phyloP scores from a whole-genome alignment of 1,140 invertebrate species.

The Diprion similis region DNA sequence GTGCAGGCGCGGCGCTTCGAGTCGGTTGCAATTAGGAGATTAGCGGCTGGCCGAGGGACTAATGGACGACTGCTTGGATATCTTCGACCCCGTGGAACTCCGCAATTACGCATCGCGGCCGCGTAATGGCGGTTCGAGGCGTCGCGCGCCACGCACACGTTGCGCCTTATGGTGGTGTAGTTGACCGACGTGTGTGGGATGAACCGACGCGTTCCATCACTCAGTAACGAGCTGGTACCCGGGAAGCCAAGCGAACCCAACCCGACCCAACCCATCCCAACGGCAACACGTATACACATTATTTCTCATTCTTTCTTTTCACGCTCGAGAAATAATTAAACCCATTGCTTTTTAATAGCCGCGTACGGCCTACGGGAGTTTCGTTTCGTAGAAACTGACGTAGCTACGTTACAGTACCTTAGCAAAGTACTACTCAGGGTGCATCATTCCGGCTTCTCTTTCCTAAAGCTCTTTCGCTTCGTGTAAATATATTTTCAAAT shows the following conservation, averaged over 20 bases:
- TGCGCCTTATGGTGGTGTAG: background rate
- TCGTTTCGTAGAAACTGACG: background rate
- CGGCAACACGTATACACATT: background rate
- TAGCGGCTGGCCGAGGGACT: too few relatives aligned
- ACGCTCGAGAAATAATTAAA: slow-evolving; percentile 4
- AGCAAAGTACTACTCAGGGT: background rate
- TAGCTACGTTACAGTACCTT: too few relatives aligned
- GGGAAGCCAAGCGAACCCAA: too few relatives aligned
- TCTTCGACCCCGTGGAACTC: too few relatives aligned
- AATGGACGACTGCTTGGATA: too few relatives aligned
- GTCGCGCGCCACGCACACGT: background rate
- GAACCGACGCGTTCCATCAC: slow-evolving; percentile 6
- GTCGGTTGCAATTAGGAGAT: too few relatives aligned
- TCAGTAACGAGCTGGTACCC: background rate
- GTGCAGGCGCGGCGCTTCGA: too few relatives aligned
- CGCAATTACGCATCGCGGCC: background rate
- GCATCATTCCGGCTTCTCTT: background rate
- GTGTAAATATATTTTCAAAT: too few relatives aligned
- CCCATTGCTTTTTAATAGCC: background rate
- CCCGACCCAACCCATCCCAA: background rate
- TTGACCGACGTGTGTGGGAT: slow-evolving; percentile 4
- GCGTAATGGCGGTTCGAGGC: background rate
- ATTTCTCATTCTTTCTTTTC: slow-evolving; percentile 8
- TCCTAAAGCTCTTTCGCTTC: too few relatives aligned
- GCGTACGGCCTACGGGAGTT: background rate